Percentiles rank a stretch among this genome's conserved stretches.
Evolutionary conservation across 64 coral and sea anemone genomes (phyloP).

Genomic region (Actinia tenebrosa): DNA sequence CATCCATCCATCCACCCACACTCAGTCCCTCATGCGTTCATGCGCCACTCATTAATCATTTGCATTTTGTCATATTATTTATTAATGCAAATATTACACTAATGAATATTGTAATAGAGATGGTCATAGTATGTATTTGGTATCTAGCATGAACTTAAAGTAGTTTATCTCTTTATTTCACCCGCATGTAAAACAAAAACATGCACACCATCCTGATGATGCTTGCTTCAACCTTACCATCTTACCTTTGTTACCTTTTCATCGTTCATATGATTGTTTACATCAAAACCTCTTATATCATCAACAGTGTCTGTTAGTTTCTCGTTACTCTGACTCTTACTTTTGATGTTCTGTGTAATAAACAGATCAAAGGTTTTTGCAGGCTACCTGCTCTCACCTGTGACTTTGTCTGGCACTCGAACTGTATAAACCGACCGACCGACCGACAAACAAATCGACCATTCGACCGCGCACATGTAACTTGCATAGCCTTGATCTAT

Average conservation of each 20-base stretch:
- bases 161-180: too few species aligned
- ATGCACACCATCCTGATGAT: too few species aligned
- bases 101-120: too few species aligned
- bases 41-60: too few species aligned
- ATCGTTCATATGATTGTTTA: background rate
- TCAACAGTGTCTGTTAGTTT: background rate
- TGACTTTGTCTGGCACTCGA: background rate
- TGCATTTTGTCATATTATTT: too few species aligned
- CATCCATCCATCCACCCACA: too few species aligned
- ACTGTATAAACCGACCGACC: background rate
- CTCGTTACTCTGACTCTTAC: background rate
- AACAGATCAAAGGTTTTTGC: conserved; percentile 21
- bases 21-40: too few species aligned
- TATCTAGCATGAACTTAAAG: too few species aligned
- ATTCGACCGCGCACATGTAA: background rate
- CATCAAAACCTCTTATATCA: background rate
- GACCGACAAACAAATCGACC: background rate
- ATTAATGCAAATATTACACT: too few species aligned
- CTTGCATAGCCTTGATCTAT: conserved; percentile 29
- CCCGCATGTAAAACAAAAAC: too few species aligned
- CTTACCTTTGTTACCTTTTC: background rate
- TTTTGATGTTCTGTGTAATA: conserved; percentile 5
- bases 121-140: too few species aligned
- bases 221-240: background rate
- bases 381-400: conserved; percentile 12